Evolutionary conservation across 2,113 vertebrate species (phyloP), one percentile per base, ranked within the genome.

Genomic region (Notothenia coriiceps): DNA sequence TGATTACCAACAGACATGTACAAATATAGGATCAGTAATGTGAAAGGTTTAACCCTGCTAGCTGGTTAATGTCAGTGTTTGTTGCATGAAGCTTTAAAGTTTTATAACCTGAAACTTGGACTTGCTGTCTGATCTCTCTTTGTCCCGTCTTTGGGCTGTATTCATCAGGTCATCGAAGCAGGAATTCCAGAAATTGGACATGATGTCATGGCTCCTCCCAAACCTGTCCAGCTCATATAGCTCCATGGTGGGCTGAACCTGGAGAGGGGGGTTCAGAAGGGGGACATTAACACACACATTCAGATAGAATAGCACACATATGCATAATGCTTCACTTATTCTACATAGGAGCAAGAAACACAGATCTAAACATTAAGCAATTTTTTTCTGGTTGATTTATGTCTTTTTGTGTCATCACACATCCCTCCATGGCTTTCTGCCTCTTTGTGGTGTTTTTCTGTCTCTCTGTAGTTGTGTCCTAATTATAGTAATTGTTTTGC

Each of bases 171-270:
- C 95, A 3, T 99, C 98, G 0, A 98, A 99, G 78, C 98, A 99
- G 33, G 97, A 96, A 4, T 99, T 99, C 98, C 98, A 99, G 93
- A 99, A 99, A 61, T 96, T 96, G 10, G 98, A 99, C 97, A 99
- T 99, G 88, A 97, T 97, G 88, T 99, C 95, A 0, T 99, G 98
- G 86, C 97, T 97, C 91, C 96, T 96, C 10, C 96, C 96, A 0
- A 99, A 99, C 0, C 95, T 99, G 92, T 99, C 98, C 90, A 96
- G 93, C 83, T 98, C 96, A 5, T 98, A 99, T 87, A 97, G 96
- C 9, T 96, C 95, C 97, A 97, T 98, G 67, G 95, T 94, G 70
- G 97, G 96, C 87, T 95, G 95, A 47, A 99, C 97, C 98, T 99
- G 73, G 3, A 65, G 6, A 56, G 2, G 8, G 49, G 51, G 25